Conservation (phyloP, 2,113 vertebrate species). For the Eurypyga helias region DNA sequence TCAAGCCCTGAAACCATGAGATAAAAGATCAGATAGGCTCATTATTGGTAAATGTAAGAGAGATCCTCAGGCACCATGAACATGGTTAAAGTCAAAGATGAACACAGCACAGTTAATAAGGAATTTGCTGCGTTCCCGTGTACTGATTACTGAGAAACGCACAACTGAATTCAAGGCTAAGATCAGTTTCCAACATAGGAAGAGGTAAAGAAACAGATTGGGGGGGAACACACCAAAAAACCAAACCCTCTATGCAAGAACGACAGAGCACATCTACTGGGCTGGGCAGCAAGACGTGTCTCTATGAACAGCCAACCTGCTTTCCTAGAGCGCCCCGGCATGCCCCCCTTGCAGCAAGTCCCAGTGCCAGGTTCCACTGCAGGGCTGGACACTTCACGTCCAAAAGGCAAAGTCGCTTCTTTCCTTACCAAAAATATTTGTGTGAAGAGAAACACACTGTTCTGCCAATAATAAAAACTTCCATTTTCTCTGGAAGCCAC, state of each 20-base stretch:
- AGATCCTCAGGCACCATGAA: not conserved
- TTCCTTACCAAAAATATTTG: not conserved
- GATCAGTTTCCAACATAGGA: not conserved
- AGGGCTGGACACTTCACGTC: not conserved
- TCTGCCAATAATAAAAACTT: not conserved
- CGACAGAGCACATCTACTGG: too few species aligned
- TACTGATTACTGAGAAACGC: not conserved
- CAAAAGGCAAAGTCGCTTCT: not conserved
- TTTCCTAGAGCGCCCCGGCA: fast-evolving
- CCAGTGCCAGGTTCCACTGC: not conserved
- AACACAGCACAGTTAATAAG: not conserved
- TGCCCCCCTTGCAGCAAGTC: not conserved
- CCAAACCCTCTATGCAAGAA: not conserved
- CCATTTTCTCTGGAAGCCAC: not conserved
- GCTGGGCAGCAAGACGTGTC: not conserved
- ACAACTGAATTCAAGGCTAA: not conserved
- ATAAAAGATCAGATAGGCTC: not conserved
- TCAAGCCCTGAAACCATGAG: not conserved
- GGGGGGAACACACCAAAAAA: too few species aligned
- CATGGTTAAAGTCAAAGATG: not conserved
- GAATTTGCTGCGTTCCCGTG: not conserved
- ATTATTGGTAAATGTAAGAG: not conserved
- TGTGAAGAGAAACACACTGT: not conserved
- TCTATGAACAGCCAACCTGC: not conserved
- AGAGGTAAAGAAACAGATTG: not conserved